Conservation (phyloP, 2,888 invertebrate genomes). For the Drosophila mettleri region DNA sequence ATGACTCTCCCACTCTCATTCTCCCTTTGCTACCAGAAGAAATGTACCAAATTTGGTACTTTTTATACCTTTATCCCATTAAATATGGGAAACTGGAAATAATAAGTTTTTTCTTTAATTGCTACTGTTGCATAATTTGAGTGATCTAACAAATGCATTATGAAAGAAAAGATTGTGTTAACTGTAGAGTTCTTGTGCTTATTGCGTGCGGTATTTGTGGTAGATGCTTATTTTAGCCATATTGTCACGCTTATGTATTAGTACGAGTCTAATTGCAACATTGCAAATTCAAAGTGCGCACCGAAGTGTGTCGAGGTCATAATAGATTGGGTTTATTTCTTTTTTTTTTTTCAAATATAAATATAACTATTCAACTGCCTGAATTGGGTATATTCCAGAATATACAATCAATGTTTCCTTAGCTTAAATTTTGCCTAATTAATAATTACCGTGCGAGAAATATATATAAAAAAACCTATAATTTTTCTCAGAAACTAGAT, state of each 20-base stretch:
- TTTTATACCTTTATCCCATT: too few relatives aligned
- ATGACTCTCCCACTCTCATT: background rate
- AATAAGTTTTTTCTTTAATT: too few relatives aligned
- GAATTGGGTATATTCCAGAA: background rate
- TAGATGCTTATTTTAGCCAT: background rate
- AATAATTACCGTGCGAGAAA: too few relatives aligned
- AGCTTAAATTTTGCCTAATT: too few relatives aligned
- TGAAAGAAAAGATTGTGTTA: background rate
- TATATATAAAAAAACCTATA: too few relatives aligned
- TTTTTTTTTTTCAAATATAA: background rate
- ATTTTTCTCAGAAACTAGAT: too few relatives aligned
- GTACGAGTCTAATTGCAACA: background rate
- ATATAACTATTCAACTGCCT: background rate
- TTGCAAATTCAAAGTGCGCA: background rate
- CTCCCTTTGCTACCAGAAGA: background rate
- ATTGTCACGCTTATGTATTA: too few relatives aligned
- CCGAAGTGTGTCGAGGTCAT: background rate
- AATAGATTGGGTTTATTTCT: background rate
- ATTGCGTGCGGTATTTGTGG: slow-evolving; percentile 2
- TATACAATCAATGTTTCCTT: too few relatives aligned
- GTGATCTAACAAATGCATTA: background rate
- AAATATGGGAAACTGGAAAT: too few relatives aligned
- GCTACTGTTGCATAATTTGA: too few relatives aligned
- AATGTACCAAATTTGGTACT: background rate
- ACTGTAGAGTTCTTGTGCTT: background rate